A percentile compares a stretch with the other conserved stretches of the same genome.
Conservation (phyloP, 2,113 vertebrate genomes). For the Limanda limanda region DNA sequence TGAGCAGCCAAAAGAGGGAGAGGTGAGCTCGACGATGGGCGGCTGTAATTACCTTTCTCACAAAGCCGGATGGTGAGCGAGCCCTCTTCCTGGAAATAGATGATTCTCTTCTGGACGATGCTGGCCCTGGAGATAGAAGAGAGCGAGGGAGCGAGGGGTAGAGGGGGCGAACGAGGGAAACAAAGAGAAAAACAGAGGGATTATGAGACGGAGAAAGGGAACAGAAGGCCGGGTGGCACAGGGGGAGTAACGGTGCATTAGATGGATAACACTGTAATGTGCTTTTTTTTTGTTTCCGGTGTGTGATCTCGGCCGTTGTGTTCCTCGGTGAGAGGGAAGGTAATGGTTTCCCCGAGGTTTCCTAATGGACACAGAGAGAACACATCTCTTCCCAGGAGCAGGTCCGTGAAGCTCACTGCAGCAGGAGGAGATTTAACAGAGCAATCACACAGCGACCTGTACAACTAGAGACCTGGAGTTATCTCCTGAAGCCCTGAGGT, state of each 20-base stretch:
- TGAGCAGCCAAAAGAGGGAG: neutral
- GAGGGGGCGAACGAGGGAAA: neutral
- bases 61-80: slow-evolving; percentile 94
- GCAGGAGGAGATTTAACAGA: slow-evolving; percentile 33
- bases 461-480: slow-evolving; percentile 13
- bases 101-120: slow-evolving; percentile 94
- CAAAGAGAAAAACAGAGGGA: neutral
- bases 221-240: neutral
- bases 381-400: slow-evolving; percentile 35
- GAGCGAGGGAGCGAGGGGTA: neutral
- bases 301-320: slow-evolving; percentile 33
- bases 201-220: neutral
- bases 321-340: slow-evolving; percentile 23
- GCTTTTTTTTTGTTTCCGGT: neutral
- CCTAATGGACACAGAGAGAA: slow-evolving; percentile 30
- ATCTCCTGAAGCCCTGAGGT: too few relatives aligned
- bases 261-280: slow-evolving; percentile 17
- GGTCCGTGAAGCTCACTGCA: neutral
- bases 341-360: slow-evolving; percentile 46
- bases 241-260: slow-evolving; percentile 26
- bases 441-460: slow-evolving; percentile 35
- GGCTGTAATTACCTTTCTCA: slow-evolving; percentile 89
- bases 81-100: slow-evolving; percentile 95
- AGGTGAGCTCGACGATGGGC: slow-evolving; percentile 18
- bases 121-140: slow-evolving; percentile 85